Base-by-base conservation (phyloP, 2,888 invertebrate genomes). In the Kuschelorhynchus macadamiae region DNA sequence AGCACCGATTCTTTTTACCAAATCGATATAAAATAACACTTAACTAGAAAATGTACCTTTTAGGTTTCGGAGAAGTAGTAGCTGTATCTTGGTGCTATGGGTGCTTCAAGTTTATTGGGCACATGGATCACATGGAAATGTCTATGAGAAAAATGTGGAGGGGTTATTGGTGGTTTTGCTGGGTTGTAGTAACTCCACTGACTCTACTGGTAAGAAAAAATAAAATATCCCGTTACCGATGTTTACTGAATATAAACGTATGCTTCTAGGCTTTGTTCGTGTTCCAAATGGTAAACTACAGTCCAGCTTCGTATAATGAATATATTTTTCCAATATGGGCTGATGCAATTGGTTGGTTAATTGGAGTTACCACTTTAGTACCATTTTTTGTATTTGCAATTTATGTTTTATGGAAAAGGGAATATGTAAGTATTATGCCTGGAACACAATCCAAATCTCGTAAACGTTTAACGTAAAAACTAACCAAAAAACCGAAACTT, bases 311-410 rank as follows among this genome's bases (percentile, higher is more conserved):
- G 3, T 93, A 92, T 77, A 90, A 87, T 42, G 85, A 84, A 56
- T 91, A 92, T 75, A 79, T 80, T 8, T 94, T 92, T 80, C 93
- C 93, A 0, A 71, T 79, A 9, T 92, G 91, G 87, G 92, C 93
- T 11, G 89, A 91, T 72, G 80, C 85, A 0, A 79, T 93, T 21
- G 94, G 94, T 3, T 91, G 92, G 89, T 78, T 88, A 47, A 88
- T 94, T 59, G 92, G 93, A 0, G 71, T 90, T 0, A 84, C 90
- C 0, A 93, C 94, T 0, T 84, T 94, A 1, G 76, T 88, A 0
- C 87, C 92, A 0, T 88, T 95, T 77, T 91, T 92, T 0, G 79
- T 89, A 1, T 89, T 91, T 20, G 86, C 90, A 0, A 74, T 85
- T 14, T 83, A 85, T 70, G 85, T 86, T 71, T 75, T 88, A 0